phyloP scores from a whole-genome alignment of 2,113 vertebrate genomes.

The Pangasianodon gigas region DNA sequence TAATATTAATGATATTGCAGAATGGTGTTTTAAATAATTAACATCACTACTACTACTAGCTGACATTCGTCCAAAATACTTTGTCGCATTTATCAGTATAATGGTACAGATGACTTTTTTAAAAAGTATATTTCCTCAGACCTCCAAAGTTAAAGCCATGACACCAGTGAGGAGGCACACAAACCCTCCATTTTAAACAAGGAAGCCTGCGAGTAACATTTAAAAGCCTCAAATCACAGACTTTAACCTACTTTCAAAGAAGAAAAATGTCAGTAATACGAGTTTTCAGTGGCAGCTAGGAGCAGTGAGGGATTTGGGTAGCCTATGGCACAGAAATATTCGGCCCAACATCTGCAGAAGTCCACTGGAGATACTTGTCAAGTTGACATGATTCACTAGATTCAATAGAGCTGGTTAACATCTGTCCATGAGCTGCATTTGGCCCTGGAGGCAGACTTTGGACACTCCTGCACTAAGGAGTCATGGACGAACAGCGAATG shows the following conservation, averaged over 20 bases:
- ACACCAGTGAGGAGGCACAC: background rate
- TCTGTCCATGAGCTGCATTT: background rate
- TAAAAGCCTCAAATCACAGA: background rate
- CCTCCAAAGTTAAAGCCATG: background rate
- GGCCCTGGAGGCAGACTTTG: background rate
- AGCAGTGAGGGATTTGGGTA: background rate
- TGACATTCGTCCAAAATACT: no score
- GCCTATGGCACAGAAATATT: background rate
- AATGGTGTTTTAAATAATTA: no score
- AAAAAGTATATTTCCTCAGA: background rate
- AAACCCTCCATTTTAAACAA: background rate
- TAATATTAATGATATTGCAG: no score
- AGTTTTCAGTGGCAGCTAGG: background rate
- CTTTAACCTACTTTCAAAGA: background rate
- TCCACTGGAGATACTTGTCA: slow-evolving; percentile 1
- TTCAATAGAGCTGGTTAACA: background rate
- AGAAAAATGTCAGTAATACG: background rate
- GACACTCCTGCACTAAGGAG: background rate
- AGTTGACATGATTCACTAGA: background rate
- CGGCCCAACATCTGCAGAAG: background rate
- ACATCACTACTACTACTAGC: no score
- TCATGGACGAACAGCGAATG: background rate
- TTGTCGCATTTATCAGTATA: no score
- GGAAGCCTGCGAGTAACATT: background rate
- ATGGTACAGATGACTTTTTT: background rate